Conservation (phyloP, 2,797 vertebrate species). For the Poecilia gillii region DNA sequence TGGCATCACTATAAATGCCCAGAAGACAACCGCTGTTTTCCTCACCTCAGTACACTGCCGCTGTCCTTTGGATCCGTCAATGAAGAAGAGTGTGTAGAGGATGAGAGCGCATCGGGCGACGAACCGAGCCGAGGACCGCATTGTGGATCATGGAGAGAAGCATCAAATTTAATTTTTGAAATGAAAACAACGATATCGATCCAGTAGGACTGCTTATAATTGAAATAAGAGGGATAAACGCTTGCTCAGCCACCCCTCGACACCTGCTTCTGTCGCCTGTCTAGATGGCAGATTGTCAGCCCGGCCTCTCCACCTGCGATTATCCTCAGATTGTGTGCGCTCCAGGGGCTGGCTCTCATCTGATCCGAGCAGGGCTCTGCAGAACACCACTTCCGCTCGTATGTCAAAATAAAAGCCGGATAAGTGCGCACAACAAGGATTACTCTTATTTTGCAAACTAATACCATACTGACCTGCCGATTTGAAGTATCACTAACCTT, state of each 20-base stretch:
- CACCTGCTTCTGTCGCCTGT: constrained; percentile 31
- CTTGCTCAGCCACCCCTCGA: neutral
- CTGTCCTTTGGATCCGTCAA: constrained; percentile 56
- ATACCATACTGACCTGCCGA: neutral
- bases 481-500: neutral
- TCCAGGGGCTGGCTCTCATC: constrained; percentile 16
- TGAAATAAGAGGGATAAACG: neutral
- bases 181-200: constrained; percentile 4
- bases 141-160: constrained; percentile 45
- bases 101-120: constrained; percentile 69
- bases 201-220: neutral
- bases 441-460: no score
- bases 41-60: constrained; percentile 82
- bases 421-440: fast-evolving
- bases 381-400: neutral
- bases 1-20: neutral
- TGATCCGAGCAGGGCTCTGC: neutral
- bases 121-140: constrained; percentile 64
- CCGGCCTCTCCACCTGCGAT: constrained; percentile 69
- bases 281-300: constrained; percentile 28
- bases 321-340: constrained; percentile 59
- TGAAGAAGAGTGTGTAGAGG: constrained; percentile 58
- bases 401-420: constrained; percentile 50
- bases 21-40: constrained; percentile 4
- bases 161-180: neutral